Percentiles rank a stretch among this genome's conserved stretches.
Conservation (phyloP, 2,797 vertebrate species). For the Botia almorhae region DNA sequence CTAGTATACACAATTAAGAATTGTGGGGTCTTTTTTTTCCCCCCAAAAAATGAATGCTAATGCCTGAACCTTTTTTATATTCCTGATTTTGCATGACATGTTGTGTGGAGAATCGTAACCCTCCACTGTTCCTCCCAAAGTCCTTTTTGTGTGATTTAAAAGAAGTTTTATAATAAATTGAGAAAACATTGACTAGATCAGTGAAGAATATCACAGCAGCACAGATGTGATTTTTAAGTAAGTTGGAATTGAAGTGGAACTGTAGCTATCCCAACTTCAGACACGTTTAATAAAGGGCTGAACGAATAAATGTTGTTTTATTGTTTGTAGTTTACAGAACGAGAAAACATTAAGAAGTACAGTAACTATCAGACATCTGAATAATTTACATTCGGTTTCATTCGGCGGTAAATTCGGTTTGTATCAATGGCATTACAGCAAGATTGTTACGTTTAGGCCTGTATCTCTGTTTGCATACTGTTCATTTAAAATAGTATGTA, state of each 20-base stretch:
- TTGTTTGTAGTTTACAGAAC: background rate
- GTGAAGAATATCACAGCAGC: background rate
- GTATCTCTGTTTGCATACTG: background rate
- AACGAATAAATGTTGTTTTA: constrained; percentile 18
- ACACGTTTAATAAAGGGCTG: constrained; percentile 21
- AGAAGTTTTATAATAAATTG: constrained; percentile 20
- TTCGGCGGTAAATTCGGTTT: background rate
- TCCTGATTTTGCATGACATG: constrained; percentile 52
- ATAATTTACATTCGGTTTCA: no score
- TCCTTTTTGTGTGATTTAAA: constrained; percentile 27
- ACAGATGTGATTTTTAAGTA: constrained; percentile 2
- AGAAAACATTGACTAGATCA: background rate
- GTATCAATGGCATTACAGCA: background rate
- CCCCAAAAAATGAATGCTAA: no score
- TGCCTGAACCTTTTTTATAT: constrained; percentile 33
- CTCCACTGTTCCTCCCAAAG: constrained; percentile 5
- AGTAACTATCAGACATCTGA: background rate
- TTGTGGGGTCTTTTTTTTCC: background rate
- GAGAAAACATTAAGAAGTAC: background rate
- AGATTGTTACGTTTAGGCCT: constrained; percentile 9
- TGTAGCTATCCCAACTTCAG: constrained; percentile 9
- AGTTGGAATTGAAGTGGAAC: background rate
- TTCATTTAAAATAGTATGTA: background rate
- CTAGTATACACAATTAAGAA: background rate
- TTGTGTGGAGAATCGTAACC: constrained; percentile 33